Conservation (phyloP, 2,888 invertebrate genomes). For the Dynastes grantii region DNA sequence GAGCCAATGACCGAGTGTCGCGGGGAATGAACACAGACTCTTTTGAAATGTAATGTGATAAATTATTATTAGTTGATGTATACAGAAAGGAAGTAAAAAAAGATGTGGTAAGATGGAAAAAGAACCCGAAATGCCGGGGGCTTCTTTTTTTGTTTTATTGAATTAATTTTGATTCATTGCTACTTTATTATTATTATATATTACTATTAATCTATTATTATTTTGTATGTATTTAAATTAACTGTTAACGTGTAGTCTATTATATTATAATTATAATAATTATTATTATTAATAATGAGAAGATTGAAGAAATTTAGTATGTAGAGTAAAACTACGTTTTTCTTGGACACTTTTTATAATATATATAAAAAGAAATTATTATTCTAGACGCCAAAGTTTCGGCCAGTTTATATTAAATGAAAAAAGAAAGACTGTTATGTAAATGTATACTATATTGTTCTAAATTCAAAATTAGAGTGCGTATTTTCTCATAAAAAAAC, state of each 20-base stretch:
- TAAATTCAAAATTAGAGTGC: slow-evolving; percentile 70
- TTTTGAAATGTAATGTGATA: slow-evolving; percentile 70
- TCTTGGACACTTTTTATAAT: slow-evolving; percentile 69
- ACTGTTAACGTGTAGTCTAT: slow-evolving; percentile 62
- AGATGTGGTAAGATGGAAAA: slow-evolving; percentile 38
- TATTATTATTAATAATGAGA: slow-evolving; percentile 53
- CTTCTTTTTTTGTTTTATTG: slow-evolving; percentile 37
- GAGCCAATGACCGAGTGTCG: slow-evolving; percentile 80
- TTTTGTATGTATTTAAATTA: slow-evolving; percentile 60
- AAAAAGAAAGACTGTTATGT: slow-evolving; percentile 76
- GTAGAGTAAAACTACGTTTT: slow-evolving; percentile 60
- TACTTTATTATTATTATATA: slow-evolving; percentile 55
- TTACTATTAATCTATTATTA: slow-evolving; percentile 49
- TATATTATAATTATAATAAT: slow-evolving; percentile 44
- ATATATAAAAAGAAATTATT: slow-evolving; percentile 55
- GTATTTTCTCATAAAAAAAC: slow-evolving; percentile 60
- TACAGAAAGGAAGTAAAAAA: slow-evolving; percentile 38
- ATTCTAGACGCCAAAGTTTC: slow-evolving; percentile 72
- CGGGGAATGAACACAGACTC: slow-evolving; percentile 76
- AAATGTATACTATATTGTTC: slow-evolving; percentile 74
- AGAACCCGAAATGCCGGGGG: slow-evolving; percentile 14
- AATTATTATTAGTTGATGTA: slow-evolving; percentile 67
- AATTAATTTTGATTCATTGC: slow-evolving; percentile 47
- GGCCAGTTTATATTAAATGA: slow-evolving; percentile 75
- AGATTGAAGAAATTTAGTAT: slow-evolving; percentile 65